Conservation (phyloP, 2,113 vertebrate species). For the Sminthopsis crassicaudata region DNA sequence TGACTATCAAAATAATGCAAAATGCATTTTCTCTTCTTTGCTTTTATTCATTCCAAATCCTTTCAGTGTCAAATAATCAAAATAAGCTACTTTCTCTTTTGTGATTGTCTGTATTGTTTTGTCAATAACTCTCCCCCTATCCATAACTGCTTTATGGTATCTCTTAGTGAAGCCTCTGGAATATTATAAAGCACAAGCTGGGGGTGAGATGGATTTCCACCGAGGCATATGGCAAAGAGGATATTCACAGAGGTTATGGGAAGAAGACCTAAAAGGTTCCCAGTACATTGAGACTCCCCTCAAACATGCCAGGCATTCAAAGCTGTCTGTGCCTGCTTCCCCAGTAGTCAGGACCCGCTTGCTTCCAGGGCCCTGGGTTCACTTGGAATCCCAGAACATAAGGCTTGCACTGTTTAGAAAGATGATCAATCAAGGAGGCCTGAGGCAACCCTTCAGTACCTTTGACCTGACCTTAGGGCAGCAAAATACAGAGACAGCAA, state of each 20-base stretch:
- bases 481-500: conserved; percentile 76
- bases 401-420: conserved; percentile 79
- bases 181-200: conserved; percentile 48
- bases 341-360: conserved; percentile 67
- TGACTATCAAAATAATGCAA: background rate
- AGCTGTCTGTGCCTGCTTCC: conserved; percentile 78
- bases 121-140: background rate
- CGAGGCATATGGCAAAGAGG: conserved; percentile 58
- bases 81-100: background rate
- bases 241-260: conserved; percentile 67
- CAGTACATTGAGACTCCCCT: conserved; percentile 74
- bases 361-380: conserved; percentile 76
- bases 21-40: background rate
- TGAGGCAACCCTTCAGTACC: conserved; percentile 75
- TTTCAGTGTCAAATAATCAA: background rate
- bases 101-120: background rate
- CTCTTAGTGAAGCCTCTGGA: conserved; percentile 38
- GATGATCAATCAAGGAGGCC: conserved; percentile 79
- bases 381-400: conserved; percentile 78
- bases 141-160: conserved; percentile 57
- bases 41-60: background rate
- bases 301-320: conserved; percentile 76
- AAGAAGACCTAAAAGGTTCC: conserved; percentile 76
- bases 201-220: conserved; percentile 63
- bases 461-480: conserved; percentile 81